Base-by-base conservation (phyloP, 2,888 invertebrate genomes). In the Mesopsocus fuscifrons region DNA sequence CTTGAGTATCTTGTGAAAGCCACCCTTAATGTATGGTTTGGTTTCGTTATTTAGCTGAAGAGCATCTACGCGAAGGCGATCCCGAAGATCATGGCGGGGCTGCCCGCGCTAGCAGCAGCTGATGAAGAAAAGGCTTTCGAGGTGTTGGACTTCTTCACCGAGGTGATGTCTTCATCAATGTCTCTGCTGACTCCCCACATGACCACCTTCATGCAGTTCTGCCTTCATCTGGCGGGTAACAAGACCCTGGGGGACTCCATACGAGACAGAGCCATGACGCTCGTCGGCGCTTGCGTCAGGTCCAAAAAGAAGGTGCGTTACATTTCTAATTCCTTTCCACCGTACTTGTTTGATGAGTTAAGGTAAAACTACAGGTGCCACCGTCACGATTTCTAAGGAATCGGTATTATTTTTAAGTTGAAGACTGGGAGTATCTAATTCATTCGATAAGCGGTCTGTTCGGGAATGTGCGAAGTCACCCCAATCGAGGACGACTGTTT, bases 181-280 rank as follows among this genome's bases (percentile, higher is more conserved):
- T 57, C 62, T 18, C 67, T 75, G 11, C 59, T 77, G 44, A 65
- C 69, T 4, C 73, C 75, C 6, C 72, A 77, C 52, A 63, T 81
- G 2, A 72, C 72, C 53, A 53, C 65, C 16, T 59, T 80, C 9
- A 59, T 79, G 6, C 69, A 73, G 42, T 70, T 80, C 59, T 78
- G 77, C 56, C 60, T 83, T 41, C 66, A 68, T 51, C 64, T 77
- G 16, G 70, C 72, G 9, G 64, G 64, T 45, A 70, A 75, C 46
- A 60, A 60, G 40, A 59, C 66, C 13, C 59, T 74, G 13, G 70
- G 71, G 3, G 70, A 71, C 47, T 62, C 66, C 23, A 63, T 81
- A 9, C 69, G 78, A 53, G 70, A 76, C 3, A 78, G 78, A 58
- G 72, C 76, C 2, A 66, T 82, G 15, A 65, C 69, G 34, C 72